Evolutionary conservation across 1,140 invertebrate genomes (phyloP), one percentile per base, ranked within the genome.

Genomic region (Bombyx mandarina): DNA sequence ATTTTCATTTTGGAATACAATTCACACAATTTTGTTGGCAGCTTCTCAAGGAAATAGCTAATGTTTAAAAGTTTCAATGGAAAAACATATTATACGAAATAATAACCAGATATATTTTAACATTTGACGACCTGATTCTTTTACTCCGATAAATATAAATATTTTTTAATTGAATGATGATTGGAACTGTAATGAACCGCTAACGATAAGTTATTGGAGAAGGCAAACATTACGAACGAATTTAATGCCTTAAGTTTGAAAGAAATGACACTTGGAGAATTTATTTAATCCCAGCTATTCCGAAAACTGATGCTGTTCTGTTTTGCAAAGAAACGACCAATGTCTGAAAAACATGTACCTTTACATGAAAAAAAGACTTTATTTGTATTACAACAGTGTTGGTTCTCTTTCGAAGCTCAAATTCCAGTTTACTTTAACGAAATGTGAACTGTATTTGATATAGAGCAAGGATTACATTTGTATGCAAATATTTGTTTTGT

Each of bases 211-310:
- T 65, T 63, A 60, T 73, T 65, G 61, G 51, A 57, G 66, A 64
- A 72, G 45, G 61, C 43, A 53, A 56, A 58, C 60, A 67, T 69
- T 70, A 70, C 66, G 55, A 62, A 63, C 57, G 69, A 72, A 69
- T 69, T 66, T 60, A 65, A 71, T 68, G 26, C 63, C 61, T 60
- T 67, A 72, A 71, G 70, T 67, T 49, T 66, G 55, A 62, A 69
- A 69, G 62, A 73, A 79, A 76, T 67, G 63, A 56, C 62, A 52
- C 61, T 61, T 60, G 53, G 64, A 75, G 66, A 74, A 76, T 79
- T 76, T 77, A 73, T 77, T 79, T 73, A 83, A 81, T 81, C 73
- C 67, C 63, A 74, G 60, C 74, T 75, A 60, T 75, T 72, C 71
- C 67, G 61, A 77, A 79, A 79, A 71, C 71, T 73, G 71, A 76